Evolutionary conservation across 2,888 invertebrate genomes (phyloP).

Genomic region (Trichogramma evanescens): DNA sequence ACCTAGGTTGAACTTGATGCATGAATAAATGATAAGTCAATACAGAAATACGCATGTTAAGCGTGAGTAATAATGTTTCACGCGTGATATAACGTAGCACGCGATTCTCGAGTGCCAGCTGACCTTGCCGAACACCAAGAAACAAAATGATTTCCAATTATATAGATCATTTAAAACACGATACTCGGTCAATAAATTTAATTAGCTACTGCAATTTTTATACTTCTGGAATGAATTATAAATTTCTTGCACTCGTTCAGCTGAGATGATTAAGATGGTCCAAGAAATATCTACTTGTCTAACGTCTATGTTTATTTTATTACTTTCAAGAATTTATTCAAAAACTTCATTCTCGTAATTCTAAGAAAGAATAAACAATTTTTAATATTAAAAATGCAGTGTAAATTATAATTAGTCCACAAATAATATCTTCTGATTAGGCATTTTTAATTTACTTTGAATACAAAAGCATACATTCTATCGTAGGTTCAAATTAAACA

Average conservation of each 20-base stretch:
- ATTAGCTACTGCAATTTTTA: too few relatives aligned
- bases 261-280: too few relatives aligned
- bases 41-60: slow-evolving; percentile 7
- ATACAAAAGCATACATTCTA: too few relatives aligned
- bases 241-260: too few relatives aligned
- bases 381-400: not conserved
- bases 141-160: slow-evolving; percentile 31
- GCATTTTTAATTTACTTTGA: too few relatives aligned
- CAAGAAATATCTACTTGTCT: not conserved
- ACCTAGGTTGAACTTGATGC: not conserved
- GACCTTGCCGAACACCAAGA: slow-evolving; percentile 36
- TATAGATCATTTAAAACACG: slow-evolving; percentile 26
- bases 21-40: not conserved
- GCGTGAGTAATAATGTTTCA: not conserved
- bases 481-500: too few relatives aligned
- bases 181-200: not conserved
- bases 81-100: slow-evolving; percentile 40
- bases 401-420: too few relatives aligned
- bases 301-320: not conserved
- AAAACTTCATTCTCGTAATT: not conserved
- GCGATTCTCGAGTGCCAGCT: slow-evolving; percentile 34
- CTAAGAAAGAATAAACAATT: not conserved
- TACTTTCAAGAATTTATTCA: not conserved
- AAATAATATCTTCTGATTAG: too few relatives aligned
- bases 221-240: too few relatives aligned